Base-by-base conservation (phyloP, 2,113 vertebrate genomes). In the Gracilinanus agilis region DNA sequence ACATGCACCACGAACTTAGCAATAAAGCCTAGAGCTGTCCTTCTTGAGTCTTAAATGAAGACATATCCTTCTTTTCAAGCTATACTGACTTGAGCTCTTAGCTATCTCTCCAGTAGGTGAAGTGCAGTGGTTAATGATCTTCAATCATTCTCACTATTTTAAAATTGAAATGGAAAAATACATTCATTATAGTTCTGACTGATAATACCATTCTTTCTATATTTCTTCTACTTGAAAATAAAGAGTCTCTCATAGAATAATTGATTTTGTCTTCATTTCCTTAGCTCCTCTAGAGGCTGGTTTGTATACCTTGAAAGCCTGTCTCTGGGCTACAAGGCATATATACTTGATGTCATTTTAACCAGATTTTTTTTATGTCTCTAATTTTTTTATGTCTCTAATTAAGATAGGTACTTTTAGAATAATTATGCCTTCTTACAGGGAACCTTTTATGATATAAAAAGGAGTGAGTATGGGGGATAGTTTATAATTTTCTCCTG, bases 181-280 rank as follows among this genome's bases (percentile, higher is more conserved):
- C 34, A 55, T 91, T 7, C 89, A 58, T 16, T 94, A 44, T 4
- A 91, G 44, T 44, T 92, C 44, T 25, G 92, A 24, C 24, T 92
- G 67, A 94, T 94, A 94, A 96, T 96, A 94, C 97, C 95, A 96
- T 88, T 94, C 16, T 44, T 92, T 91, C 90, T 93, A 49, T 67
- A 1, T 88, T 97, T 53, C 9, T 0, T 95, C 54, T 93, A 95
- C 95, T 96, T 94, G 56, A 97, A 97, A 98, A 96, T 89, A 95
- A 96, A 96, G 40, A 1, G n/a, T 97, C 83, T 96, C 67, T 96
- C 95, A 55, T 53, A 94, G 93, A 24, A 93, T 95, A 98, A 96
- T 97, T 97, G 93, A 96, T 55, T 97, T 97, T 98, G 95, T 95
- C 54, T 2, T 98, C 54, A 95, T 94, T 95, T 83, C 94, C 91